Evolutionary conservation across 2,113 vertebrate genomes (phyloP).

Genomic region (Saiga tatarica): DNA sequence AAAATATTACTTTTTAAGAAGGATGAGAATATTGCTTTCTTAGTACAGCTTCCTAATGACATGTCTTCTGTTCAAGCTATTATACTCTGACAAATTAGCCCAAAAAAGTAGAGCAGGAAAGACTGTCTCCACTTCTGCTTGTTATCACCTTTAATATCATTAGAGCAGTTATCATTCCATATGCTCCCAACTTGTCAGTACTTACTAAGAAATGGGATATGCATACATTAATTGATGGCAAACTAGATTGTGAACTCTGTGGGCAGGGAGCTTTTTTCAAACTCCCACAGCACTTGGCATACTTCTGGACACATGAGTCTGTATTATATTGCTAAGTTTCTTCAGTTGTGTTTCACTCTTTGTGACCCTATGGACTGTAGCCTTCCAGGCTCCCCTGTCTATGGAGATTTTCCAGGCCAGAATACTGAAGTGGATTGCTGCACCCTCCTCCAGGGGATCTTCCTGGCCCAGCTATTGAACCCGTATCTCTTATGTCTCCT

Average conservation of each 20-base stretch:
- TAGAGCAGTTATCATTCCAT: background rate
- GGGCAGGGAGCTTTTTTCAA: background rate
- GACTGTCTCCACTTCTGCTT: background rate
- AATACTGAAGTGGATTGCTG: background rate
- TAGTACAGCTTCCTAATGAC: conserved; percentile 49
- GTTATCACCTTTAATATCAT: background rate
- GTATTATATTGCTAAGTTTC: background rate
- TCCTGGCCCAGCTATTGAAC: background rate
- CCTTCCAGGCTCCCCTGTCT: background rate
- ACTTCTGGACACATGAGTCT: background rate
- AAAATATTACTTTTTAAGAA: conserved; percentile 76
- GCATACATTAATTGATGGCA: background rate
- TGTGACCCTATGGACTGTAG: background rate
- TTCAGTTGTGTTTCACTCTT: background rate
- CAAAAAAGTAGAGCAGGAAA: conserved; percentile 13
- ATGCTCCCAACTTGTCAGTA: background rate
- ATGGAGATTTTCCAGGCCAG: background rate
- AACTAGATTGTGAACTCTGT: background rate
- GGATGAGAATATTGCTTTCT: conserved; percentile 71
- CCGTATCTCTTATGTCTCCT: background rate
- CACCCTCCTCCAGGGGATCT: background rate
- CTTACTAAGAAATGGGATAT: background rate
- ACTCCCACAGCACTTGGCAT: background rate
- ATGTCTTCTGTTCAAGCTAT: conserved; percentile 7
- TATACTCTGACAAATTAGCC: conserved; percentile 49